Evolutionary conservation across 2,113 vertebrate species (phyloP), one percentile per base, ranked within the genome.

Genomic region (Festucalex cinctus): DNA sequence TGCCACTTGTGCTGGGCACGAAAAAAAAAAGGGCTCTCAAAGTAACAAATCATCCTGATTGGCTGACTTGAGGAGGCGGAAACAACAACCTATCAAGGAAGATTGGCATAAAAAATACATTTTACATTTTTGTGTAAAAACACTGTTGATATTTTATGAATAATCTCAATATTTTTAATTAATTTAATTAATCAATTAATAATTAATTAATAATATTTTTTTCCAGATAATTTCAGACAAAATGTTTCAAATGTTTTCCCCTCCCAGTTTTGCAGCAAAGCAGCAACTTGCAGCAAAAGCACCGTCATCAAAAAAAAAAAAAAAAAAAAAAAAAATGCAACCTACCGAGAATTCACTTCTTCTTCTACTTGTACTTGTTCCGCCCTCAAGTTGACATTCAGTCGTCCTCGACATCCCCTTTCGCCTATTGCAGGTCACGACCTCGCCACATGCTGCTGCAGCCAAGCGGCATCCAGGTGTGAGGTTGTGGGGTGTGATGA

Each of bases 381-480:
- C 26, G 19, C 10, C 37, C 14, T 24, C 41, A 62, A 62, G 60
- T 62, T 62, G 39, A 43, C 62, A 35, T 35, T 51, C 28, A 41
- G 36, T 32, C 16, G 6, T 49, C 37, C 35, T n/a, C 39, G 17
- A 26, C 37, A 3, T 28, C 53, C 26, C 43, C 19, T 22, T n/a
- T 51, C 57, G 60, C 35, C 20, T 63, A 12, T 63, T 63, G 57
- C 37, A 63, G 70, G 82, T 76, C 82, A 69, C 43, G 72, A 80
- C 80, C 84, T 28, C 37, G 49, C 6, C 19, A 64, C 61, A 69
- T 65, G 59, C 59, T 70, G 13, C 65, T 36, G 20, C 39, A 58
- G 85, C 83, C 85, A 81, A 69, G 6, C 59, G 74, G 35, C 78
- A 80, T 75, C 43, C 65, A 80, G 49, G 85, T 87, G 86, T 77